A percentile compares a stretch with the other conserved stretches of the same genome.
Conservation (phyloP, 2,888 invertebrate species). For the Agrotis puta region DNA sequence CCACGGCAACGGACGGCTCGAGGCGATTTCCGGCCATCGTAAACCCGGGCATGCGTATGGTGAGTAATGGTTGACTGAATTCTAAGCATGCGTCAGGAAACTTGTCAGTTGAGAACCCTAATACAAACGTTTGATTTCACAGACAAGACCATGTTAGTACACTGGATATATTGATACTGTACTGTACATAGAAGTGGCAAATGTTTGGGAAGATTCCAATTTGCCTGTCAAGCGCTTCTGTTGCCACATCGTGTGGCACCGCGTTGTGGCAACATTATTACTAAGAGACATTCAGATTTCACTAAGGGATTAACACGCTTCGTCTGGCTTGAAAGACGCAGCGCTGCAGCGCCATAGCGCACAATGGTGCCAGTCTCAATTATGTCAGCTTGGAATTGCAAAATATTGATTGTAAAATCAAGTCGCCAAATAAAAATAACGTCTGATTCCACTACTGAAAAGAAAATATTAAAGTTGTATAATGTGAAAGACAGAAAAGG, state of each 20-base stretch:
- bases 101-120: neutral
- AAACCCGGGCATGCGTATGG: too few relatives aligned
- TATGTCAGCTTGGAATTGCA: neutral
- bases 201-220: constrained; percentile 42
- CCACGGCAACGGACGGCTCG: too few relatives aligned
- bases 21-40: too few relatives aligned
- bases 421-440: too few relatives aligned
- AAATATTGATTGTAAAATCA: neutral
- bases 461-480: too few relatives aligned
- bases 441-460: too few relatives aligned
- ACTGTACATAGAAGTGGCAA: constrained; percentile 18
- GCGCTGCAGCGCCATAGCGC: constrained; percentile 17
- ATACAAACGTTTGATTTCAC: neutral
- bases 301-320: constrained; percentile 38
- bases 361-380: neutral
- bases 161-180: neutral
- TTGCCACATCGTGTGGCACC: constrained; percentile 22
- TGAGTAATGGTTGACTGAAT: too few relatives aligned
- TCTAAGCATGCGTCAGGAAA: too few relatives aligned
- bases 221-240: constrained; percentile 50
- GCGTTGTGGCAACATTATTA: constrained; percentile 34
- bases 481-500: too few relatives aligned
- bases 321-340: constrained; percentile 9
- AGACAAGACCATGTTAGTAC: neutral
- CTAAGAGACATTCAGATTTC: constrained; percentile 31